Percentiles rank a stretch among this genome's conserved stretches.
phyloP scores from a whole-genome alignment of 1,140 invertebrate species.

The Liolophura sinensis region DNA sequence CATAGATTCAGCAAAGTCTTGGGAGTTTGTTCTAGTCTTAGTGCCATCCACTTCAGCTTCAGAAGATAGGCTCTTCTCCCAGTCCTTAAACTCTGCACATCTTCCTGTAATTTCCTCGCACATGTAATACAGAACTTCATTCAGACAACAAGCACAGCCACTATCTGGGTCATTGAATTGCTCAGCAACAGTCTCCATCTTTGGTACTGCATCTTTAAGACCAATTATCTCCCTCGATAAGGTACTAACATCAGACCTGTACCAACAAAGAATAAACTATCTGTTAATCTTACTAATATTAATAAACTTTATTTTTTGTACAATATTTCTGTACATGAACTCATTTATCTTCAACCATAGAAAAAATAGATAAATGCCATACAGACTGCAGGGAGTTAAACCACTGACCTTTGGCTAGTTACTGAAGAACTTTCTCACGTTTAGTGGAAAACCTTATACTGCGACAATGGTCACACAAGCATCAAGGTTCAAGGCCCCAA shows the following conservation, averaged over 20 bases:
- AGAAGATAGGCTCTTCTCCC: not conserved
- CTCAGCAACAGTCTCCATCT: not conserved
- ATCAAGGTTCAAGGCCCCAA: too few relatives aligned
- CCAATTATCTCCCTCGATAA: not conserved
- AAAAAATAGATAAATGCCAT: too few relatives aligned
- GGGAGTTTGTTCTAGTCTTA: conserved; percentile 4
- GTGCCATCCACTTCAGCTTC: too few relatives aligned
- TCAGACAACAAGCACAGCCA: conserved; percentile 12
- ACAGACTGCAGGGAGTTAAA: too few relatives aligned
- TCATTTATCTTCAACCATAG: too few relatives aligned
- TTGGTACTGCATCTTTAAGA: not conserved
- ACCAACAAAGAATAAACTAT: not conserved
- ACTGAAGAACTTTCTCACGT: too few relatives aligned
- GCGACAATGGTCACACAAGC: too few relatives aligned
- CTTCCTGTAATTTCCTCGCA: conserved; percentile 4
- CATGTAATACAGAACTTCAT: conserved; percentile 15
- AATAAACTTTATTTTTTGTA: not conserved
- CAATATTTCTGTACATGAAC: too few relatives aligned
- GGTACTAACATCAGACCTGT: conserved; percentile 6
- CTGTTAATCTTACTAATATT: not conserved
- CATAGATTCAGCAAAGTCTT: conserved; percentile 8
- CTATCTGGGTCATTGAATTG: conserved; percentile 16
- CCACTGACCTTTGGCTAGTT: too few relatives aligned
- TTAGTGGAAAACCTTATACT: too few relatives aligned
- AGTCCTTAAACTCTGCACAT: conserved; percentile 5